These are phyloP conservation scores for Parnassius orleans DNA, from an alignment of 2,888 invertebrate genomes.

Conservation along the genomic window DNA sequence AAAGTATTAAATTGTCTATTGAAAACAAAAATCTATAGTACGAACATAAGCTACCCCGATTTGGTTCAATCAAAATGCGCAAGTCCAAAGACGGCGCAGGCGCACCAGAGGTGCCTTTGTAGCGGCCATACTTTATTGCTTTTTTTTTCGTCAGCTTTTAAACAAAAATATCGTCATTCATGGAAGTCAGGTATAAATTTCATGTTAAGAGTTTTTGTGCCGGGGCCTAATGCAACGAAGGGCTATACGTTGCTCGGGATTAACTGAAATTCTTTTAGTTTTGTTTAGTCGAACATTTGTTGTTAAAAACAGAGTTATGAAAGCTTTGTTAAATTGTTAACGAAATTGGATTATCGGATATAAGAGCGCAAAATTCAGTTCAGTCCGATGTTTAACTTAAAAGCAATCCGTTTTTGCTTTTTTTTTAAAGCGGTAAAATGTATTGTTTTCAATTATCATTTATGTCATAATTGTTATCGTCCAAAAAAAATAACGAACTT, in stretches of 20 bases:
- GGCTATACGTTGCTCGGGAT: constrained; percentile 40
- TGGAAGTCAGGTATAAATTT: constrained; percentile 75
- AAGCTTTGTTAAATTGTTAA: constrained; percentile 14
- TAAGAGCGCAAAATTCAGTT: constrained; percentile 1
- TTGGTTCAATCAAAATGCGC: constrained; percentile 57
- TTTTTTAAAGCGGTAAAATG: too few relatives aligned
- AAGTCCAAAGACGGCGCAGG: constrained; percentile 62
- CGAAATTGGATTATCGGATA: constrained; percentile 16
- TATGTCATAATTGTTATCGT: too few relatives aligned
- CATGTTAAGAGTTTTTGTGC: constrained; percentile 50
- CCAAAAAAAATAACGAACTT: too few relatives aligned
- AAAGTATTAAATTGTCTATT: not conserved
- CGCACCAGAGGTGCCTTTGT: constrained; percentile 71
- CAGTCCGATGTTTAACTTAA: too few relatives aligned
- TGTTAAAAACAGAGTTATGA: constrained; percentile 13
- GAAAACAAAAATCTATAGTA: constrained; percentile 20
- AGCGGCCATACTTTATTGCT: constrained; percentile 74
- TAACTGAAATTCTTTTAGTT: constrained; percentile 30
- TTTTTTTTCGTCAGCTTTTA: constrained; percentile 58
- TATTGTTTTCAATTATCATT: too few relatives aligned
- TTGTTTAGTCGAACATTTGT: constrained; percentile 14
- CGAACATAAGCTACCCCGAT: constrained; percentile 34
- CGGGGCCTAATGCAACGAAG: constrained; percentile 49
- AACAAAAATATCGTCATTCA: constrained; percentile 72
- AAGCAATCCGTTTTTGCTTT: too few relatives aligned